phyloP scores from a whole-genome alignment of 1,140 invertebrate genomes.

The Drosophila sucinea region DNA sequence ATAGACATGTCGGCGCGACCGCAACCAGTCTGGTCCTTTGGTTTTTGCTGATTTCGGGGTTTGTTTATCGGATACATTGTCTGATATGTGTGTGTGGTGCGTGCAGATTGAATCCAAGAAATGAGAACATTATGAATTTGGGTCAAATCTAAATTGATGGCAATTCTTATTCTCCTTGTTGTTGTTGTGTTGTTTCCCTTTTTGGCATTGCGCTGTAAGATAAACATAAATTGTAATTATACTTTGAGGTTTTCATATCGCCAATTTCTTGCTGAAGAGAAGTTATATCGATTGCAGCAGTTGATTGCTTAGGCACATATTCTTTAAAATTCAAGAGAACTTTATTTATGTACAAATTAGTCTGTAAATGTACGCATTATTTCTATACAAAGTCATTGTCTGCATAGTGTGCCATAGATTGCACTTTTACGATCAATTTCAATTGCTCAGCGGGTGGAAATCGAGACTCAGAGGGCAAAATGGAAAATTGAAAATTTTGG shows the following conservation, averaged over 20 bases:
- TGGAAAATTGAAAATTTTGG: conserved; percentile 17
- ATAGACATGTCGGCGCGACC: background rate
- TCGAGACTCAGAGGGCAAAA: background rate
- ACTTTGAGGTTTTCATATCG: conserved; percentile 1
- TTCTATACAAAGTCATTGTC: background rate
- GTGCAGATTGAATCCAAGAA: conserved; percentile 25
- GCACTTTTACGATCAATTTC: conserved; percentile 15
- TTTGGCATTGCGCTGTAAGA: conserved; percentile 4
- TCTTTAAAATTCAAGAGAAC: background rate
- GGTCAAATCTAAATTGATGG: conserved; percentile 51
- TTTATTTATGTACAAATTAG: background rate
- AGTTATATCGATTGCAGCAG: conserved; percentile 11
- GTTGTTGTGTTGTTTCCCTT: background rate
- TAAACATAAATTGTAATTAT: conserved; percentile 19
- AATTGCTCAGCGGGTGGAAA: conserved; percentile 17
- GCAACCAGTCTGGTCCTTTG: background rate
- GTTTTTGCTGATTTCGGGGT: conserved; percentile 24
- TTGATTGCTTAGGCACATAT: background rate
- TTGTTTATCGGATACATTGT: conserved; percentile 40
- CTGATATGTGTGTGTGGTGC: conserved; percentile 41
- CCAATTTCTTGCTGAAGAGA: background rate
- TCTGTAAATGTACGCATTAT: background rate
- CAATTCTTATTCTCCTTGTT: conserved; percentile 34
- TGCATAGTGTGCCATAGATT: background rate
- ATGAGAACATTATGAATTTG: conserved; percentile 52